These are phyloP conservation scores for Anneissia japonica DNA, from an alignment of 35 echinoderm and acorn worm genomes.

Conservation along the genomic window DNA sequence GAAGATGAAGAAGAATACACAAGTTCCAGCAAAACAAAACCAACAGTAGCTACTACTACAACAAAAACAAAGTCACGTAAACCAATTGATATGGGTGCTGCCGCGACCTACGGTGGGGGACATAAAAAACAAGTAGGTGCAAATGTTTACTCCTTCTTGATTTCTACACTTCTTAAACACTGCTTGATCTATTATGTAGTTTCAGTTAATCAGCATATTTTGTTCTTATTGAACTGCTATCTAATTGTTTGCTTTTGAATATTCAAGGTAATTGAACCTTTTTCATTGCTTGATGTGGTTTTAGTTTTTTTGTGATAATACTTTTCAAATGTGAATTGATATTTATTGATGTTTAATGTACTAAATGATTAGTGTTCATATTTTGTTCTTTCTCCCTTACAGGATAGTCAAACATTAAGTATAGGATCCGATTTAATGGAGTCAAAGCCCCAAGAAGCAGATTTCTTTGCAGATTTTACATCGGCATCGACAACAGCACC, in stretches of 20 bases:
- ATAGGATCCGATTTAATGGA: background rate
- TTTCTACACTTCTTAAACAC: too few relatives aligned
- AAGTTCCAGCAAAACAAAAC: conserved; percentile 63
- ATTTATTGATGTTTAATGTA: too few relatives aligned
- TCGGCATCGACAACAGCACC: conserved; percentile 47
- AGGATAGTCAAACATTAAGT: background rate
- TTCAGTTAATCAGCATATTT: too few relatives aligned
- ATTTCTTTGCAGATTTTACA: conserved; percentile 79
- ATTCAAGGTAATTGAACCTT: too few relatives aligned
- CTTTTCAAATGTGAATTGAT: too few relatives aligned
- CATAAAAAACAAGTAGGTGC: conserved; percentile 42
- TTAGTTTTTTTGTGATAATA: too few relatives aligned
- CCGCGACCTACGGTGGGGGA: conserved; percentile 48
- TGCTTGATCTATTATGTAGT: too few relatives aligned
- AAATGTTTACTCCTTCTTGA: too few relatives aligned
- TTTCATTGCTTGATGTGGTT: too few relatives aligned
- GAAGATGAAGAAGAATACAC: conserved; percentile 83
- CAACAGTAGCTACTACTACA: conserved; percentile 58
- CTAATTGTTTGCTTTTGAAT: too few relatives aligned
- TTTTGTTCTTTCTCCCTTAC: background rate
- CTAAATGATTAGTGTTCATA: too few relatives aligned
- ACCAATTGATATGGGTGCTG: conserved; percentile 76
- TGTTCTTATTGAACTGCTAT: too few relatives aligned
- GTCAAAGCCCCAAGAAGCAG: background rate
- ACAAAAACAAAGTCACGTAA: conserved; percentile 44